Evolutionary conservation across 1,140 invertebrate genomes (phyloP).

Genomic region (Coelopa frigida): DNA sequence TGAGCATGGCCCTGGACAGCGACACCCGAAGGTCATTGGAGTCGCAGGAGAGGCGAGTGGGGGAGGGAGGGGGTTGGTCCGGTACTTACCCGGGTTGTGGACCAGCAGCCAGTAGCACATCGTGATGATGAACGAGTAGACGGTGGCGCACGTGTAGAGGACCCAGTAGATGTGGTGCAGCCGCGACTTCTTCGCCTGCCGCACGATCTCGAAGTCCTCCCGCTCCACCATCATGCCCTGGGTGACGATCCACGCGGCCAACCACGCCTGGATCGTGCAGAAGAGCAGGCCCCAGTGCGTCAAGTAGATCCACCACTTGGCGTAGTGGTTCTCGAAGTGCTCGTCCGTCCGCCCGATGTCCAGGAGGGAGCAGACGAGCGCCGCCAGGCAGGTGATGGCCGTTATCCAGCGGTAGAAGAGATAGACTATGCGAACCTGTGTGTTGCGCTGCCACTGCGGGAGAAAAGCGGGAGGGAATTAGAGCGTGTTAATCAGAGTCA

Average conservation of each 20-base stretch:
- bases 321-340: conserved; percentile 41
- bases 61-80: no score
- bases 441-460: conserved; percentile 46
- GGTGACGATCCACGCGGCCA: conserved; percentile 39
- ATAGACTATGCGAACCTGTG: conserved; percentile 47
- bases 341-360: conserved; percentile 46
- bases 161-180: conserved; percentile 56
- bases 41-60: no score
- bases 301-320: conserved; percentile 59
- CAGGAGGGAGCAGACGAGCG: conserved; percentile 50
- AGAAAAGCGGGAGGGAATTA: neutral
- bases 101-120: conserved; percentile 44
- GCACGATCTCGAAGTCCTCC: conserved; percentile 40
- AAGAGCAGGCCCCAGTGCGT: conserved; percentile 58
- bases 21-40: no score
- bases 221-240: conserved; percentile 46
- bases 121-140: conserved; percentile 55
- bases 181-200: conserved; percentile 38
- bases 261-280: conserved; percentile 47
- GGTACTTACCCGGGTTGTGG: conserved; percentile 36
- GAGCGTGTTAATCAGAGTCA: neutral
- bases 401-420: conserved; percentile 53
- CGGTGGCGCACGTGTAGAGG: conserved; percentile 51
- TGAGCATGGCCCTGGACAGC: no score
- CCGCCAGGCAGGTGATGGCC: conserved; percentile 47